These are phyloP conservation scores for Sphenopsis melanotis DNA, from an alignment of 2,797 vertebrate genomes.

Conservation along the genomic window DNA sequence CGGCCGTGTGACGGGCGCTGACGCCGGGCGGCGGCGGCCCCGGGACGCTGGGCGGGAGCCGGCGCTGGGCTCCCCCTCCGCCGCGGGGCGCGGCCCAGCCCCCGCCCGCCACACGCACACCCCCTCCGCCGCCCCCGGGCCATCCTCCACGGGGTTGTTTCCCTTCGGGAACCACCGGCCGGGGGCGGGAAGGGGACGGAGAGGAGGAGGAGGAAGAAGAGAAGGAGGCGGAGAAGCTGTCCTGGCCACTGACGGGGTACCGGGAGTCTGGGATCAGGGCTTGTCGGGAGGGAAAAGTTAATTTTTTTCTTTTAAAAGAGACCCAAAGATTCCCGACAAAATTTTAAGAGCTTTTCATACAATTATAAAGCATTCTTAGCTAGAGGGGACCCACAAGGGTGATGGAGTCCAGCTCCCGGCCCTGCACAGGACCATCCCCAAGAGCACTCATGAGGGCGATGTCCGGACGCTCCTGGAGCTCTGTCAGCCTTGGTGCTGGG, in stretches of 20 bases:
- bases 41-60: neutral
- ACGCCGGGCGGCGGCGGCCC: neutral
- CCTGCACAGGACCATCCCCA: neutral
- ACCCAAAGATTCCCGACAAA: neutral
- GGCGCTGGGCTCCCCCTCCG: neutral
- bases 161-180: neutral
- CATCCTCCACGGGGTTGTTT: neutral
- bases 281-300: neutral
- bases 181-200: neutral
- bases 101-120: neutral
- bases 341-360: neutral
- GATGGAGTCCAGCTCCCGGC: neutral
- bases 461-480: rapidly evolving
- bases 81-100: neutral
- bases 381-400: neutral
- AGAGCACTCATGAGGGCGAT: rapidly evolving
- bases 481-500: neutral
- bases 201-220: too few relatives aligned
- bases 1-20: neutral
- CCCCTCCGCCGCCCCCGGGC: neutral
- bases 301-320: neutral
- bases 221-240: neutral
- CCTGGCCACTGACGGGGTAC: rapidly evolving
- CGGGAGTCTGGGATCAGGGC: rapidly evolving
- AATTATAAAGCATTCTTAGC: neutral